A percentile compares a stretch with the other conserved stretches of the same genome.
Conservation (phyloP, 2,888 invertebrate species). For the Watsonalla binaria region DNA sequence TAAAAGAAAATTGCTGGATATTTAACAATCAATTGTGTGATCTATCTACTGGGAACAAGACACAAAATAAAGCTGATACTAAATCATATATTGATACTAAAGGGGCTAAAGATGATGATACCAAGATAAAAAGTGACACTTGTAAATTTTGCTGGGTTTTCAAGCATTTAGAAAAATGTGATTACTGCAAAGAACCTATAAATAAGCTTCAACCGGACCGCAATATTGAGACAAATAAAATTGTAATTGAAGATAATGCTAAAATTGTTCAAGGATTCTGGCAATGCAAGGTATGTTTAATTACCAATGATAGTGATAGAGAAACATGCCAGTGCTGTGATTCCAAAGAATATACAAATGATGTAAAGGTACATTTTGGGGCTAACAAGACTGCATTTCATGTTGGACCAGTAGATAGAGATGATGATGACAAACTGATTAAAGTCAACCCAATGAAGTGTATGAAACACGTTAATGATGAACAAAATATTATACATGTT, state of each 20-base stretch:
- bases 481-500: background rate
- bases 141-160: constrained; percentile 50
- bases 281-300: constrained; percentile 46
- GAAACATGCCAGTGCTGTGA: constrained; percentile 45
- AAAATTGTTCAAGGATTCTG: constrained; percentile 17
- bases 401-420: background rate
- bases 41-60: constrained; percentile 13
- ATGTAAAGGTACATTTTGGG: constrained; percentile 19
- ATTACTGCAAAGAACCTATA: constrained; percentile 30
- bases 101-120: background rate
- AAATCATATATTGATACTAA: background rate
- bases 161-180: constrained; percentile 28
- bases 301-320: constrained; percentile 28
- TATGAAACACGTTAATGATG: too few relatives aligned
- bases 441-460: background rate
- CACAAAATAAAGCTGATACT: background rate
- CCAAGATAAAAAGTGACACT: constrained; percentile 1
- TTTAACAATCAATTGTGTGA: constrained; percentile 26
- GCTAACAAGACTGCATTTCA: background rate
- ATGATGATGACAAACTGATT: background rate
- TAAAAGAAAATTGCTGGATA: constrained; percentile 23
- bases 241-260: background rate
- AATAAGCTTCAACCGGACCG: background rate
- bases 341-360: constrained; percentile 12
- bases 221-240: background rate